Evolutionary conservation across 1,140 invertebrate species (phyloP), one percentile per base, ranked within the genome.

Genomic region (Cepaea nemoralis): DNA sequence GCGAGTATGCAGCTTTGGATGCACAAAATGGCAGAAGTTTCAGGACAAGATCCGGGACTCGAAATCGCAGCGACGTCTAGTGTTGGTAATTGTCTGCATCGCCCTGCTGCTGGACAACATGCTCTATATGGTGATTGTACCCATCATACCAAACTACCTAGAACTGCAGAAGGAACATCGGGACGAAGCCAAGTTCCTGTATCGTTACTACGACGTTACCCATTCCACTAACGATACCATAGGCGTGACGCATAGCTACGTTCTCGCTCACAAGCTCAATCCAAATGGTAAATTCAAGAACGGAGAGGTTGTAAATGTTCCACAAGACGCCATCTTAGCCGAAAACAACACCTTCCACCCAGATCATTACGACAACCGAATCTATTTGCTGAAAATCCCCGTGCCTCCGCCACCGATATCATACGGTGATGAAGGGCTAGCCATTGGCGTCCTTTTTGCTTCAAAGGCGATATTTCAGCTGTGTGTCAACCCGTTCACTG

Each of bases 61-160:
- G 2, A 94, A 95, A 66, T 94, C 95, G 40, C 98, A 99, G 90
- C 93, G 97, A 35, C 96, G 96, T 86, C 93, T 99, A 31, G 95
- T 99, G 78, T 92, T 99, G 80, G 94, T 99, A 0, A 99, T 99
- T 83, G 99, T 99, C 0, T 99, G 97, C 59, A 96, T 99, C 83
- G 99, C 98, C 0, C 92, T 99, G 81, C 93, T 99, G 33, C 84
- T 92, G 76, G 92, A 92, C 86, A 92, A 92, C 83, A 92, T 99
- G 99, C 92, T 99, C 70, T 99, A 99, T 91, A 99, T 99, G 99
- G 99, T 99, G 42, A 99, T 99, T 77, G 98, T 99, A 55, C 98
- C 98, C 33, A 99, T 99, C 63, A 99, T 99, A 86, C 98, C 97
- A 19, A 96, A 98, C 91, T 99, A 99, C 91, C 92, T 99, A 79